Evolutionary conservation across 2,797 vertebrate species (phyloP).

Genomic region (Liasis olivaceus): DNA sequence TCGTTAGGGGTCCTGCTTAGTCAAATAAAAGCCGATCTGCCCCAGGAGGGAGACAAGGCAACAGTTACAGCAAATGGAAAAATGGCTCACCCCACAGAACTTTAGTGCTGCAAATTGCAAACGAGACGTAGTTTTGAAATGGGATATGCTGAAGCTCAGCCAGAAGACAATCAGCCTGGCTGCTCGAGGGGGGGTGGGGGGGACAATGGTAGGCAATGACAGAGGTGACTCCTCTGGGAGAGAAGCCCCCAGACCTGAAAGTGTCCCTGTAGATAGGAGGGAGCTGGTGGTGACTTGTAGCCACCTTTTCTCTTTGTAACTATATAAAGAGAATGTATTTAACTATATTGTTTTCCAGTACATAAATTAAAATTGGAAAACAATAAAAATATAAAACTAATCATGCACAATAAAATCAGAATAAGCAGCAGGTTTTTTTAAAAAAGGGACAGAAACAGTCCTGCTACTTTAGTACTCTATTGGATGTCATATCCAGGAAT

Average conservation of each 20-base stretch:
- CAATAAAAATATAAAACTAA: too few species aligned
- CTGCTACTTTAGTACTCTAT: too few species aligned
- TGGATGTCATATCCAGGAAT: too few species aligned
- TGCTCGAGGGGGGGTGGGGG: neutral
- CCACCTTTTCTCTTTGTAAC: neutral
- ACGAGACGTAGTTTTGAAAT: neutral
- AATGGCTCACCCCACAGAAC: neutral
- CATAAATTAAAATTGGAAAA: neutral
- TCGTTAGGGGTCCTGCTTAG: neutral
- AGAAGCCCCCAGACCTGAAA: neutral
- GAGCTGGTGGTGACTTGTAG: neutral
- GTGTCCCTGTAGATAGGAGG: neutral
- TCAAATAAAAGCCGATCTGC: neutral
- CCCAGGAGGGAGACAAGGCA: neutral
- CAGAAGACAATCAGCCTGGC: neutral
- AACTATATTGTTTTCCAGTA: neutral
- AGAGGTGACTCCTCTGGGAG: neutral
- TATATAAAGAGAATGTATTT: neutral
- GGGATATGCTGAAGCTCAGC: neutral
- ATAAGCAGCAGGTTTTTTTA: too few species aligned
- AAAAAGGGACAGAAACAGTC: too few species aligned
- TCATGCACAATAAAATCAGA: too few species aligned
- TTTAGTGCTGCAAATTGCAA: neutral
- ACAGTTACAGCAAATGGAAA: neutral
- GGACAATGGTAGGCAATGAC: neutral